Conservation (phyloP, 2,888 invertebrate species). For the Nomada flava region DNA sequence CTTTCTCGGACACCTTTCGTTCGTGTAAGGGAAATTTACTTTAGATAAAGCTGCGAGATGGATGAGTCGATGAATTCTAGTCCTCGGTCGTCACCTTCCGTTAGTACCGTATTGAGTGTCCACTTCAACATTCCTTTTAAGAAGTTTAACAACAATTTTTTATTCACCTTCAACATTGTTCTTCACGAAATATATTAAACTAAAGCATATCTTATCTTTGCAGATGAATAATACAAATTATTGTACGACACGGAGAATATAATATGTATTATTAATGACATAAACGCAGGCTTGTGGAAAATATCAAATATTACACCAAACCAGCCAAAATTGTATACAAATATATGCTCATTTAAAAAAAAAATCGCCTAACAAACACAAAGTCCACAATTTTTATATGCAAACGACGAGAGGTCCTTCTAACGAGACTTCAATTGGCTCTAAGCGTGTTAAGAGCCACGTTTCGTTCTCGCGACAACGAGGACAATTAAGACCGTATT, state of each 20-base stretch:
- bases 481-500: slow-evolving; percentile 61
- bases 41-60: background rate
- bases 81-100: background rate
- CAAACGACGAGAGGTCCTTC: background rate
- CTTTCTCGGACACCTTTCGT: background rate
- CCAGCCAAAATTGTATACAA: too few relatives aligned
- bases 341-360: background rate
- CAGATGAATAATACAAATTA: too few relatives aligned
- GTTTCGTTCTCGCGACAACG: slow-evolving; percentile 39
- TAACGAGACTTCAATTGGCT: slow-evolving; percentile 44
- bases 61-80: background rate
- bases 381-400: slow-evolving; percentile 1
- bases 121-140: background rate
- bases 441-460: slow-evolving; percentile 1
- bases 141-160: too few relatives aligned
- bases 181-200: too few relatives aligned
- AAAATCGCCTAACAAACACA: background rate
- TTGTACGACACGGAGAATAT: too few relatives aligned
- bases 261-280: too few relatives aligned
- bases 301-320: too few relatives aligned
- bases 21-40: slow-evolving; percentile 9
- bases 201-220: too few relatives aligned
- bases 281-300: too few relatives aligned
- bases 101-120: background rate
- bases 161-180: too few relatives aligned